Evolutionary conservation across 2,113 vertebrate genomes (phyloP), one percentile per base, ranked within the genome.

Genomic region (Andinoacara biseriatus): DNA sequence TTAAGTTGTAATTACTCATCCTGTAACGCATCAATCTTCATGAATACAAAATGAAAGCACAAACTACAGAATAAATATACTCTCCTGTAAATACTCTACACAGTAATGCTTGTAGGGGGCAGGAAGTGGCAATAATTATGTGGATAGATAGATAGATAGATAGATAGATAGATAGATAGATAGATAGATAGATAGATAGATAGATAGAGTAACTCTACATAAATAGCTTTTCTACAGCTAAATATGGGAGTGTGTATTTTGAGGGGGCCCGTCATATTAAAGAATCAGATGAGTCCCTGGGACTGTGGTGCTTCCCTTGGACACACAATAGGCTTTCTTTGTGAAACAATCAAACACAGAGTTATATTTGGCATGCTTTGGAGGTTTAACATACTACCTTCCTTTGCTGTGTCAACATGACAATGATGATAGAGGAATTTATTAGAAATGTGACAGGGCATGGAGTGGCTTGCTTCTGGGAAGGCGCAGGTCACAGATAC

Each of bases 291-390:
- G 81, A 82, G 92, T 94, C 84, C 89, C 87, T 89, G 91, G 81
- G 88, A 94, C 78, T 89, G 84, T 43, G 74, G 77, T 10, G 81
- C 92, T 94, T 94, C 92, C 93, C 91, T 86, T 91, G 88, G 79
- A 86, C 92, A 92, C 86, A 95, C 94, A 95, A 95, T 94, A 80
- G 94, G 86, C 89, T 92, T 93, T 94, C 90, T 90, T 89, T 82
- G 76, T 46, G 78, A 94, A 92, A 95, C 94, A 95, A 94, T 95
- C 87, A 61, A 74, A 83, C 91, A 74, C 86, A 76, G 72, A 78
- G 83, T 92, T 95, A 95, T 95, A 95, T 94, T 92, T 93, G 93
- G 93, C 90, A 82, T 6, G 80, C 83, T 87, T 93, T 80, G 80
- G 90, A 94, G 86, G 74, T 84, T 91, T 88, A 85, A 88, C 87